phyloP scores from a whole-genome alignment of 2,797 vertebrate species.

The Prunella strophiata region DNA sequence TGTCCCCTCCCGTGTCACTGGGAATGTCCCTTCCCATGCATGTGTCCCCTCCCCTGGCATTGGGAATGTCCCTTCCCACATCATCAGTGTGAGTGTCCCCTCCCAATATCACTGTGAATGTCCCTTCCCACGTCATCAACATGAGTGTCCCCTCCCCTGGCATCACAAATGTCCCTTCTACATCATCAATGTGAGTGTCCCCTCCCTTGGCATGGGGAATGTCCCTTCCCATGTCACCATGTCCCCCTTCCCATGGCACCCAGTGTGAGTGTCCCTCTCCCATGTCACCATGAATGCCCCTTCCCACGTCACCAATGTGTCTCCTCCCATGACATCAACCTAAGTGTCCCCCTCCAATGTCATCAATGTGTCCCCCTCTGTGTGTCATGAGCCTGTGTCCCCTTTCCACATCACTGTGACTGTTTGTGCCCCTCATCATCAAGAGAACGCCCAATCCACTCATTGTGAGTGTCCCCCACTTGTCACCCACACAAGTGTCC shows the following conservation, averaged over 20 bases:
- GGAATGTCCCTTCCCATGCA: background rate
- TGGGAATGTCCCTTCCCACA: background rate
- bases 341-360: background rate
- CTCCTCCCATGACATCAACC: background rate
- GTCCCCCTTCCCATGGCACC: background rate
- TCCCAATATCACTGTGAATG: background rate
- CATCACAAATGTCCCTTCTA: no score
- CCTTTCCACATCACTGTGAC: accelerated
- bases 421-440: background rate
- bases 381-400: background rate
- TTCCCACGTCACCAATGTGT: background rate
- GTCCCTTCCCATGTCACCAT: background rate
- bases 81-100: no score
- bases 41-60: conserved; percentile 61
- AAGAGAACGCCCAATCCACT: no score
- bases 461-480: background rate
- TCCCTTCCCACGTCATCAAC: background rate
- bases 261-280: background rate
- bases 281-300: accelerated
- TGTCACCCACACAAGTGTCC: background rate
- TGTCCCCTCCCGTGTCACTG: accelerated
- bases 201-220: accelerated
- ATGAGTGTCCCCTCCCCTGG: no score
- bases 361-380: background rate
- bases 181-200: no score